Percentiles rank a stretch among this genome's conserved stretches.
Conservation (phyloP, 2,113 vertebrate species). For the Neolamprologus cancellatus region DNA sequence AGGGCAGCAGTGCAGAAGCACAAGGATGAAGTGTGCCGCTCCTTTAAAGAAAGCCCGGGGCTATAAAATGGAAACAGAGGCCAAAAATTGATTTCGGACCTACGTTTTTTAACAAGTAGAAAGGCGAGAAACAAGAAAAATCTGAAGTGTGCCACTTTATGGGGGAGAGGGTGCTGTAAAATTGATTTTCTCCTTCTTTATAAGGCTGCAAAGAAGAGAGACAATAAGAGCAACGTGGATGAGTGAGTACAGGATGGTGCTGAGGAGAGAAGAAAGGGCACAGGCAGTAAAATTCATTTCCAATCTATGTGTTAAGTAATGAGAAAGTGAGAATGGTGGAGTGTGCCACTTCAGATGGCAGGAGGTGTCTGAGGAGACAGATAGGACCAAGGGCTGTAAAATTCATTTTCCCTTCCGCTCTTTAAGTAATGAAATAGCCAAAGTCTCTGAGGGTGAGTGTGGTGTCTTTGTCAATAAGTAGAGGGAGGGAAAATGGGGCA, state of each 20-base stretch:
- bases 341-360: conserved; percentile 3
- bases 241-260: conserved; percentile 10
- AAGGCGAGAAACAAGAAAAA: conserved; percentile 34
- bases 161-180: conserved; percentile 48
- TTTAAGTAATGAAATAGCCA: conserved; percentile 54
- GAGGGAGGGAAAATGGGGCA: conserved; percentile 31
- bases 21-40: conserved; percentile 32
- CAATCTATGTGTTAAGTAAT: conserved; percentile 62
- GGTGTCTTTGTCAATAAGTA: conserved; percentile 38
- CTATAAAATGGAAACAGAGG: conserved; percentile 28
- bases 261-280: conserved; percentile 24
- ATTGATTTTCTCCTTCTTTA: conserved; percentile 67
- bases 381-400: conserved; percentile 36
- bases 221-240: conserved; percentile 39
- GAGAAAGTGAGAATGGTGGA: conserved; percentile 20
- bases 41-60: conserved; percentile 11
- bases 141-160: conserved; percentile 47
- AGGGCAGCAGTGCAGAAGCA: not conserved
- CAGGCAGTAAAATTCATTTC: conserved; percentile 54
- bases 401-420: conserved; percentile 33
- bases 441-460: not conserved
- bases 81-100: conserved; percentile 46
- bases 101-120: conserved; percentile 20
- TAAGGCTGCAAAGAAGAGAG: conserved; percentile 25
- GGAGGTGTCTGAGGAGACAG: conserved; percentile 30